phyloP scores from a whole-genome alignment of 2,113 vertebrate genomes.

The Panthera uncia region DNA sequence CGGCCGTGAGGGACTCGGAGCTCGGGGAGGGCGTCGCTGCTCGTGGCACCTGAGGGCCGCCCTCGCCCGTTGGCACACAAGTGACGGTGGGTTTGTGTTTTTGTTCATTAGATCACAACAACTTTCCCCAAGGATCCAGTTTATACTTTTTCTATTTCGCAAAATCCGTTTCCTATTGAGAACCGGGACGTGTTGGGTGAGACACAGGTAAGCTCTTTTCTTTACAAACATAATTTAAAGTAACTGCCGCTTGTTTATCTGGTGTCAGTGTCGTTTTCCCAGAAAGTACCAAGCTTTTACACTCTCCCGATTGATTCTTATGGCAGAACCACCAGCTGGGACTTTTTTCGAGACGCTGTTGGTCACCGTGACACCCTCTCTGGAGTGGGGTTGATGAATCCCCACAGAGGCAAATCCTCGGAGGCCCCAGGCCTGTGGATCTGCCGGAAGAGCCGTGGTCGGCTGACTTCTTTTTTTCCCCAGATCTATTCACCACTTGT shows the following conservation, averaged over 20 bases:
- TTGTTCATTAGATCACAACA: constrained; percentile 92
- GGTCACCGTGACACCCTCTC: not conserved
- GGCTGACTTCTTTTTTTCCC: not conserved
- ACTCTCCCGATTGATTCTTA: not conserved
- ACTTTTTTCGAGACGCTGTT: not conserved
- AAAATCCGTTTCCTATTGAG: constrained; percentile 96
- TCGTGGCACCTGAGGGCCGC: not conserved
- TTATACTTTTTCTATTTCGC: constrained; percentile 95
- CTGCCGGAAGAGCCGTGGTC: not conserved
- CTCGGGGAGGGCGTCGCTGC: not conserved
- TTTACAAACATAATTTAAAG: not conserved
- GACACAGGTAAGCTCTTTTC: constrained; percentile 90
- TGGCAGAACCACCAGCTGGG: not conserved
- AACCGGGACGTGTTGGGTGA: constrained; percentile 96
- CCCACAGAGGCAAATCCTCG: no score
- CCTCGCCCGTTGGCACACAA: no score
- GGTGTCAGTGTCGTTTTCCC: not conserved
- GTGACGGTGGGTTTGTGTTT: not conserved
- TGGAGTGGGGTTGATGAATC: rapidly evolving
- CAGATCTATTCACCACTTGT: not conserved
- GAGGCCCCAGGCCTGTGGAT: not conserved
- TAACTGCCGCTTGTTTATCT: not conserved
- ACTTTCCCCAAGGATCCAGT: constrained; percentile 99
- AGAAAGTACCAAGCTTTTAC: not conserved
- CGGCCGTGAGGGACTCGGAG: not conserved